Evolutionary conservation across 2,113 vertebrate species (phyloP).

Genomic region (Hippocampus comes): DNA sequence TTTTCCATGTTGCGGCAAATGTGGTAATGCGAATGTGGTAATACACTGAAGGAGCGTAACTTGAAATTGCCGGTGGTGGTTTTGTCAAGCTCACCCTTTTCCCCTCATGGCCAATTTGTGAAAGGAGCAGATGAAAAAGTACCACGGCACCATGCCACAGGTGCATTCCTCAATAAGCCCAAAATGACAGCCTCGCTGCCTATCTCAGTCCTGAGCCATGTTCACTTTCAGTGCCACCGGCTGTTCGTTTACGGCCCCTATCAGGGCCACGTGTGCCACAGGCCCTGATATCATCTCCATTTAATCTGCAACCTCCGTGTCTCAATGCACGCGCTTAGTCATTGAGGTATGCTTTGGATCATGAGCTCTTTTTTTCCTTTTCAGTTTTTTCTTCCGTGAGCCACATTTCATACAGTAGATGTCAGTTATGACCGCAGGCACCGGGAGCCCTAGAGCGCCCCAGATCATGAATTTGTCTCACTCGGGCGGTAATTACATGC

Average conservation of each 20-base stretch:
- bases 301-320: slow-evolving; percentile 54
- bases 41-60: too few relatives aligned
- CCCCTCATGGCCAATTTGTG: not conserved
- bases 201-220: slow-evolving; percentile 3
- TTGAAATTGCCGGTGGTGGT: not conserved
- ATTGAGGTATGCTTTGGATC: slow-evolving; percentile 9
- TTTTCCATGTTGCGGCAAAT: too few relatives aligned
- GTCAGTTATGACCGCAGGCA: slow-evolving; percentile 15
- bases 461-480: slow-evolving; percentile 46
- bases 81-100: slow-evolving; percentile 1
- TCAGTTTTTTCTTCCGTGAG: not conserved
- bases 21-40: too few relatives aligned
- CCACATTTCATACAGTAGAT: not conserved
- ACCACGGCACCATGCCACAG: not conserved
- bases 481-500: slow-evolving; percentile 54
- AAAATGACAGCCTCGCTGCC: slow-evolving; percentile 6
- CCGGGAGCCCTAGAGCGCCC: slow-evolving; percentile 39
- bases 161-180: slow-evolving; percentile 1
- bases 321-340: slow-evolving; percentile 16
- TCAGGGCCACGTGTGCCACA: slow-evolving; percentile 46
- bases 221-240: slow-evolving; percentile 31
- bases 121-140: not conserved
- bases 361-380: not conserved
- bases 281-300: slow-evolving; percentile 55
- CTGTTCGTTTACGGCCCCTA: slow-evolving; percentile 33